phyloP scores from a whole-genome alignment of 1,140 invertebrate species.

The Amphibalanus amphitrite region DNA sequence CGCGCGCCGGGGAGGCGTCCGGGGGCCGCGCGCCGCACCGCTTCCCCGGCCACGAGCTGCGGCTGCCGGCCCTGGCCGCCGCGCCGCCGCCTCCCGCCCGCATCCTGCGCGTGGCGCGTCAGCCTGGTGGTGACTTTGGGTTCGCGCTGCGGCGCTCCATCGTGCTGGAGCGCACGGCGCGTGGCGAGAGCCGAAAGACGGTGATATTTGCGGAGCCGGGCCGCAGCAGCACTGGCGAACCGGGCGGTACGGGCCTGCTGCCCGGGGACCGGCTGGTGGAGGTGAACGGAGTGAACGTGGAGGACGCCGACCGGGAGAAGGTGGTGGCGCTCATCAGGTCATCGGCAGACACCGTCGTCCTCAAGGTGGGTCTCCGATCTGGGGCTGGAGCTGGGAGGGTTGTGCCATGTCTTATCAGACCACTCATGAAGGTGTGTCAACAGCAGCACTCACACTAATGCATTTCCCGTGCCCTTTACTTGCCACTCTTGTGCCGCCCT shows the following conservation, averaged over 20 bases:
- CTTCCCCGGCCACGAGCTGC: constrained; percentile 4
- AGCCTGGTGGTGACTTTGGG: constrained; percentile 62
- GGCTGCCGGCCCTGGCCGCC: neutral
- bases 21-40: too few relatives aligned
- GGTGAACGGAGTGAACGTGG: constrained; percentile 71
- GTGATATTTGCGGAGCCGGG: constrained; percentile 87
- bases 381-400: too few relatives aligned
- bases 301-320: constrained; percentile 68
- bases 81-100: too few relatives aligned
- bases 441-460: too few relatives aligned
- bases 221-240: too few relatives aligned
- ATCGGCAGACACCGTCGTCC: constrained; percentile 56
- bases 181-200: constrained; percentile 33
- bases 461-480: too few relatives aligned
- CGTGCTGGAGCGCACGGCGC: constrained; percentile 35
- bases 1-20: neutral
- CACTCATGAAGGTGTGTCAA: too few relatives aligned
- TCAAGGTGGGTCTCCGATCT: constrained; percentile 53
- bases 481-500: too few relatives aligned
- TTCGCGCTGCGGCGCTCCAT: constrained; percentile 79
- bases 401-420: too few relatives aligned
- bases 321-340: constrained; percentile 83
- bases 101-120: neutral
- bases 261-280: constrained; percentile 83
- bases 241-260: constrained; percentile 32